phyloP scores from a whole-genome alignment of 2,888 invertebrate genomes.

The Litoditis marina region DNA sequence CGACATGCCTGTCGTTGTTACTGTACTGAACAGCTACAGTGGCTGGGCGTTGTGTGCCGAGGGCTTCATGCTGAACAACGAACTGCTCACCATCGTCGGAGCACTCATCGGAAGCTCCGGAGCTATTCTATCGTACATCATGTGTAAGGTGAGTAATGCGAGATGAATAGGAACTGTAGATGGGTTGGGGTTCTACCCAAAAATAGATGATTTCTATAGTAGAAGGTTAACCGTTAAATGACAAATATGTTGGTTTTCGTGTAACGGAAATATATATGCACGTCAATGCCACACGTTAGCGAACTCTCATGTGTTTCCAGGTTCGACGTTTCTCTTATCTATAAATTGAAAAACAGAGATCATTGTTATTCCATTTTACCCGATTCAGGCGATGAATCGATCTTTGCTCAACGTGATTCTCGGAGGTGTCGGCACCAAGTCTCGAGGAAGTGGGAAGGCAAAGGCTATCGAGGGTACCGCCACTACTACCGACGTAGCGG shows the following conservation, averaged over 20 bases:
- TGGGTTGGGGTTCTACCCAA: too few species aligned
- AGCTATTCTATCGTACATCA: slow-evolving; percentile 86
- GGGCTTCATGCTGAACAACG: slow-evolving; percentile 89
- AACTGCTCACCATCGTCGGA: slow-evolving; percentile 85
- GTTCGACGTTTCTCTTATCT: background rate
- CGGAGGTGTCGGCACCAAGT: slow-evolving; percentile 76
- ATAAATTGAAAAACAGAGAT: background rate
- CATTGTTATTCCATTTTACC: background rate
- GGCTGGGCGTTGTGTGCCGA: slow-evolving; percentile 91
- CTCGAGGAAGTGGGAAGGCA: slow-evolving; percentile 74
- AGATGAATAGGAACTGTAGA: too few species aligned
- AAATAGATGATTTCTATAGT: too few species aligned
- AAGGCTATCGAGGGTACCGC: slow-evolving; percentile 78
- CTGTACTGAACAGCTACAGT: slow-evolving; percentile 85
- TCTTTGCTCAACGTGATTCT: slow-evolving; percentile 83
- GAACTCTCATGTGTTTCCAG: too few species aligned
- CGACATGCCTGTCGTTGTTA: slow-evolving; percentile 89
- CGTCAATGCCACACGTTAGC: too few species aligned
- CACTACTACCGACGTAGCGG: slow-evolving; percentile 76
- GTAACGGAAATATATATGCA: too few species aligned
- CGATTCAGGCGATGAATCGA: slow-evolving; percentile 70
- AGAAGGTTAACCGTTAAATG: too few species aligned
- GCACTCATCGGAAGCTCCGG: slow-evolving; percentile 86
- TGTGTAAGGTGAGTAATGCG: slow-evolving; percentile 80
- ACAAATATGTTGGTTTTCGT: too few species aligned